Base-by-base conservation (phyloP, 2,888 invertebrate species). In the Xylota segnis region DNA sequence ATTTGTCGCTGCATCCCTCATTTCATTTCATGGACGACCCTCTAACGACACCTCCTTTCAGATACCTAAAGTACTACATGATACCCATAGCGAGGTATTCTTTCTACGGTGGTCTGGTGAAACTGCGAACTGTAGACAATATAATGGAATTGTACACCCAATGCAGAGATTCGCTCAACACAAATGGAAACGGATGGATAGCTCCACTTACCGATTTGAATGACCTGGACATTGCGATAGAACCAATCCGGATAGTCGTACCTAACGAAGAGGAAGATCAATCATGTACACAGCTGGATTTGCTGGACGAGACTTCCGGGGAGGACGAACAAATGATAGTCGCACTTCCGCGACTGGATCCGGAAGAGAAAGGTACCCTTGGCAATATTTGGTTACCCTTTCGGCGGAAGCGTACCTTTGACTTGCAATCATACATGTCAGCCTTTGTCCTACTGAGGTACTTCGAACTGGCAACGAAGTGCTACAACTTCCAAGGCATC, bases 161-260 rank as follows among this genome's bases (percentile, higher is more conserved):
- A 72, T 90, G 91, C 47, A 90, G 89, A 83, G 14, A 76, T 1
- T 83, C 89, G 23, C 88, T 92, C 5, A 92, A 92, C 68, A 92
- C 92, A 3, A 91, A 92, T 76, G 92, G 92, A 4, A 92, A 92
- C 66, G 91, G 90, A 12, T 92, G 92, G 92, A 89, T 75, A 32
- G 37, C 87, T 9, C 90, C 91, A 0, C 54, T 88, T 5, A 88
- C 90, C 70, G 89, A 91, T 40, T 87, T 86, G 12, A 50, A 70
- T 4, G 88, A 89, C 74, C 65, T 90, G 43, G 82, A 89, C 6
- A 63, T 87, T 4, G 75, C 82, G 6, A 89, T 91, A 58, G 88
- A 89, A 66, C 89, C 90, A 6, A 45, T 91, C 2, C 86, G 81
- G 23, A 83, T 89, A 56, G 14, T 78, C 7, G 12, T 59, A 5